Evolutionary conservation across 2,888 invertebrate species (phyloP).

Genomic region (Parapristionchus giblindavisi): DNA sequence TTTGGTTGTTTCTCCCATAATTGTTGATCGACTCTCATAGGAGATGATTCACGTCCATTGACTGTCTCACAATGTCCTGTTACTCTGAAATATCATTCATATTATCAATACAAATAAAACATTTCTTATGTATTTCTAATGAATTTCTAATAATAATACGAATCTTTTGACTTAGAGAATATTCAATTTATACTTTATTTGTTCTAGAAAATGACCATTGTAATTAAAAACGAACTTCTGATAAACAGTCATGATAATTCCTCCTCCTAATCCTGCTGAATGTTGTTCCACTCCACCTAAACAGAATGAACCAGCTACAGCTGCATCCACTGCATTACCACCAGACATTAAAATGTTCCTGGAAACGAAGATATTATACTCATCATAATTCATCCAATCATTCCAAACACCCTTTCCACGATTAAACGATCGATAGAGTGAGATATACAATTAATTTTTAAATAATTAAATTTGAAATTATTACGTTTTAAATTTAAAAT

Average conservation of each 20-base stretch:
- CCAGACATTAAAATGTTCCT: conserved; percentile 46
- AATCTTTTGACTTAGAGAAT: background rate
- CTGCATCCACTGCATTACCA: conserved; percentile 56
- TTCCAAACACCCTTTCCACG: background rate
- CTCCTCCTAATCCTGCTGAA: conserved; percentile 49
- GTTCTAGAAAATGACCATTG: background rate
- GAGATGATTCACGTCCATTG: conserved; percentile 29
- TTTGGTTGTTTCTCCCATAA: conserved; percentile 2
- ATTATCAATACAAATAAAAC: background rate
- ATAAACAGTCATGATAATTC: conserved; percentile 44
- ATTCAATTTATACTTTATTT: background rate
- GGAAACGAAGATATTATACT: background rate
- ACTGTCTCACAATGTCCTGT: conserved; percentile 29
- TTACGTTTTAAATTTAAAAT: background rate
- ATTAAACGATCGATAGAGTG: background rate
- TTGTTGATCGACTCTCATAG: background rate
- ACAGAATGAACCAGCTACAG: conserved; percentile 47
- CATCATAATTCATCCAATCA: background rate
- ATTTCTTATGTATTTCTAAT: conserved; percentile 24
- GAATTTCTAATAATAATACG: background rate
- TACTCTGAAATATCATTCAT: conserved; percentile 31
- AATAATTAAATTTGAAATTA: background rate
- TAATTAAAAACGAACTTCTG: conserved; percentile 34
- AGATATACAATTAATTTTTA: background rate
- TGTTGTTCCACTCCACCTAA: conserved; percentile 47